phyloP scores from a whole-genome alignment of 2,113 vertebrate species.

The Oenanthe oenanthe region DNA sequence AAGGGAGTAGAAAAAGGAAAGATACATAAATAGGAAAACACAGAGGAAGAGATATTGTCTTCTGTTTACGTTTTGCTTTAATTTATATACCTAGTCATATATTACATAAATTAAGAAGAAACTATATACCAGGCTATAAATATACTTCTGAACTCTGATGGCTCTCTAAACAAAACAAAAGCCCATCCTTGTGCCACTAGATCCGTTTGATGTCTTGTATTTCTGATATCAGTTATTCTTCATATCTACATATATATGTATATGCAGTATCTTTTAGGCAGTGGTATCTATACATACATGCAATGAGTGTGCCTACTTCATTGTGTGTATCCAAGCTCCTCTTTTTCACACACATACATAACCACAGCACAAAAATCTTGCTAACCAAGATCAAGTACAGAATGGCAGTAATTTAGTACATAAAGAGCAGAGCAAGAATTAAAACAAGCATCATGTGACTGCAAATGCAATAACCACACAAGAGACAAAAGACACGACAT shows the following conservation, averaged over 20 bases:
- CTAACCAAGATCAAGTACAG: conserved; percentile 53
- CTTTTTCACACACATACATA: conserved; percentile 36
- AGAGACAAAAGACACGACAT: conserved; percentile 67
- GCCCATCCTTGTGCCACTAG: neutral
- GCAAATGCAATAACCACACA: conserved; percentile 66
- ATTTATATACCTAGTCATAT: conserved; percentile 63
- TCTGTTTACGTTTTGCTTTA: conserved; percentile 61
- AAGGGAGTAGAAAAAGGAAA: conserved; percentile 14
- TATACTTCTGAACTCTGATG: conserved; percentile 40
- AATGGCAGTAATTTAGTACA: conserved; percentile 72
- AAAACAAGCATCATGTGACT: conserved; percentile 66
- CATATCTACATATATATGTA: conserved; percentile 51
- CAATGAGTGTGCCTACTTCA: neutral
- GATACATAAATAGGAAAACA: neutral
- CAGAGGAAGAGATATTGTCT: neutral
- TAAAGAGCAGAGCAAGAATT: conserved; percentile 66
- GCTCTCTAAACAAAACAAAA: neutral
- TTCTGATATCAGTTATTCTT: conserved; percentile 38
- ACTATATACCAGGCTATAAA: conserved; percentile 51
- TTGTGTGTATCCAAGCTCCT: neutral
- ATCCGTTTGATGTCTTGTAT: conserved; percentile 13
- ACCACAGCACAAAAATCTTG: conserved; percentile 47
- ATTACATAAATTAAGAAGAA: conserved; percentile 62
- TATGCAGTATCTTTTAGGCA: conserved; percentile 46
- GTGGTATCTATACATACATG: neutral